Conservation (phyloP, 2,888 invertebrate species). For the Lordiphosa fenestrarum region DNA sequence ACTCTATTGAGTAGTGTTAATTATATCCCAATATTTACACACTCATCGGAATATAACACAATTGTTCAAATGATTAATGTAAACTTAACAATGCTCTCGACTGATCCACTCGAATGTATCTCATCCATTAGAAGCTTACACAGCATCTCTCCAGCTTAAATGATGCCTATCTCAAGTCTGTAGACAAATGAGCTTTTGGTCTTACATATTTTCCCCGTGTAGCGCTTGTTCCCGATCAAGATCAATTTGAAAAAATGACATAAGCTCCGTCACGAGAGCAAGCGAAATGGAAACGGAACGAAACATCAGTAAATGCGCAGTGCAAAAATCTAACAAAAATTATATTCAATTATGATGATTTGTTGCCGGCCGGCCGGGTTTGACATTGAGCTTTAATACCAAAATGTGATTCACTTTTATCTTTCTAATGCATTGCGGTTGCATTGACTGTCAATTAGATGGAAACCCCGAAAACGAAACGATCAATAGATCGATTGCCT, state of each 20-base stretch:
- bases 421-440: constrained; percentile 43
- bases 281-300: constrained; percentile 27
- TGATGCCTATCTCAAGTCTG: constrained; percentile 42
- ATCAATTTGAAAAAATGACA: constrained; percentile 63
- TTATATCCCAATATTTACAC: constrained; percentile 11
- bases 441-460: constrained; percentile 34
- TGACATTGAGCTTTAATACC: constrained; percentile 10
- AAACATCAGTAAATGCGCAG: constrained; percentile 56
- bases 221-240: constrained; percentile 38
- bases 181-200: constrained; percentile 59
- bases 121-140: constrained; percentile 30
- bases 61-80: constrained; percentile 5
- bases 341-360: constrained; percentile 53
- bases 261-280: constrained; percentile 49
- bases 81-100: constrained; percentile 3
- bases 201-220: constrained; percentile 33
- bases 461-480: constrained; percentile 18
- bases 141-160: constrained; percentile 11
- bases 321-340: constrained; percentile 47
- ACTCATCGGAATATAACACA: constrained; percentile 5
- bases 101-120: constrained; percentile 18
- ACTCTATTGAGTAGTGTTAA: constrained; percentile 1
- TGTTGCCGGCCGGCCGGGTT: constrained; percentile 14
- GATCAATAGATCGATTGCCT: constrained; percentile 23
- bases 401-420: constrained; percentile 12